Base-by-base conservation (phyloP, 2,113 vertebrate genomes). In the Nansenia antarctica region DNA sequence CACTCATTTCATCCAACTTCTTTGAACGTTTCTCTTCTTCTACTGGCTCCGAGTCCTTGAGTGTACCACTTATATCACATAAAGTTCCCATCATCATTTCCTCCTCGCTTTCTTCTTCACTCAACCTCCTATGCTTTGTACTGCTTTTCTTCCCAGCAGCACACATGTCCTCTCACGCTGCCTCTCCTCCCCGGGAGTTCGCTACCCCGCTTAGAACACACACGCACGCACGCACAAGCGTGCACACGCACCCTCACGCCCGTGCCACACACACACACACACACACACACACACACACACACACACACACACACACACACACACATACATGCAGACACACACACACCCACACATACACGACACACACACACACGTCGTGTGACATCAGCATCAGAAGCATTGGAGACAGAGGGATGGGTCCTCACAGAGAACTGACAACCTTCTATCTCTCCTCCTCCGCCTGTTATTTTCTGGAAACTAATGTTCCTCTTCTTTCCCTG, bases 11-110 rank as follows among this genome's bases (percentile, higher is more conserved):
- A 57, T 57, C 26, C 1, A 31, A 7, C 45, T n/a, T 49, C 45
- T 49, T 49, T 57, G 27, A 57, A 35, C 53, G 29, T 60, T 61
- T 42, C 55, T 55, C 57, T 24, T 62, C 27, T 22, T 27, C 52
- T 34, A 32, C 58, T 31, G 15, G 31, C 63, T 74, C 39, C 27
- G 42, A 71, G 72, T 64, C 0, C 60, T 8, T 24, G 34, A 68
- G 35, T 62, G 65, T 42, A 65, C 66, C 75, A 64, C 71, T 76
- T 76, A 79, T 64, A 72, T 79, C 65, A 72, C 65, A 37, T 45
- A 55, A 68, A 70, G 69, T 71, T 76, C 61, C 49, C 63, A 57
- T 67, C 74, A 71, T 65, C 53, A 67, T 58, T 60, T 54, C 54
- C 47, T 58, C 37, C 9, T 34, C 39, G 11, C 27, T 62, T 55